Conservation (phyloP, 2,888 invertebrate species). For the Cistogaster globosa region DNA sequence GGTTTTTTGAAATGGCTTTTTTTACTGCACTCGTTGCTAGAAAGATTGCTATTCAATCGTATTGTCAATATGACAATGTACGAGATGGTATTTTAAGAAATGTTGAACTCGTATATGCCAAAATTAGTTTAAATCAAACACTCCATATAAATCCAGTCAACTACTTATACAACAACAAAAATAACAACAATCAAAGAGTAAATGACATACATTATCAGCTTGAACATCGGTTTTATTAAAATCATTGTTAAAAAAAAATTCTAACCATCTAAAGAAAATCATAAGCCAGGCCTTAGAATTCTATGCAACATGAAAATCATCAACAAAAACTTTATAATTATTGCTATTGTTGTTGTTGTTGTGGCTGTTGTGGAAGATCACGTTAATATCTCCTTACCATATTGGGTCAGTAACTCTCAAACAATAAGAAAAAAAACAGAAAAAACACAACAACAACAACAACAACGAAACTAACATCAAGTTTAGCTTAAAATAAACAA, state of each 20-base stretch:
- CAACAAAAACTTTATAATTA: conserved; percentile 19
- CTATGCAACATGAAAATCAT: conserved; percentile 26
- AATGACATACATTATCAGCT: conserved; percentile 45
- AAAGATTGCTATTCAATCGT: conserved; percentile 24
- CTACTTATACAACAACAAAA: conserved; percentile 19
- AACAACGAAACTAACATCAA: conserved; percentile 46
- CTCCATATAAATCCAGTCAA: conserved; percentile 65
- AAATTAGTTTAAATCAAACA: conserved; percentile 65
- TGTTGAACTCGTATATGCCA: conserved; percentile 63
- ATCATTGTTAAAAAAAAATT: conserved; percentile 45
- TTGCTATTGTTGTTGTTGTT: neutral
- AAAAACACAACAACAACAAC: conserved; percentile 14
- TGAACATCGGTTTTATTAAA: conserved; percentile 36
- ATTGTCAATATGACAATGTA: neutral
- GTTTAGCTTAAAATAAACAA: conserved; percentile 63
- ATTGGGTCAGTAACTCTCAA: conserved; percentile 61
- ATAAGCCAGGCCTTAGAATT: conserved; percentile 60
- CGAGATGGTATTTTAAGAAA: conserved; percentile 38
- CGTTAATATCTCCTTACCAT: conserved; percentile 58
- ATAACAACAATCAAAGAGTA: conserved; percentile 33
- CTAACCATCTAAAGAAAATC: conserved; percentile 60
- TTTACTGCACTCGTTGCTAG: neutral
- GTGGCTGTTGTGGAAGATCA: conserved; percentile 25
- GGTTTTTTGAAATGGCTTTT: neutral
- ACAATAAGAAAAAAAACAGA: conserved; percentile 39